Evolutionary conservation across 2,797 vertebrate species (phyloP), one percentile per base, ranked within the genome.

Genomic region (Falco columbarius): DNA sequence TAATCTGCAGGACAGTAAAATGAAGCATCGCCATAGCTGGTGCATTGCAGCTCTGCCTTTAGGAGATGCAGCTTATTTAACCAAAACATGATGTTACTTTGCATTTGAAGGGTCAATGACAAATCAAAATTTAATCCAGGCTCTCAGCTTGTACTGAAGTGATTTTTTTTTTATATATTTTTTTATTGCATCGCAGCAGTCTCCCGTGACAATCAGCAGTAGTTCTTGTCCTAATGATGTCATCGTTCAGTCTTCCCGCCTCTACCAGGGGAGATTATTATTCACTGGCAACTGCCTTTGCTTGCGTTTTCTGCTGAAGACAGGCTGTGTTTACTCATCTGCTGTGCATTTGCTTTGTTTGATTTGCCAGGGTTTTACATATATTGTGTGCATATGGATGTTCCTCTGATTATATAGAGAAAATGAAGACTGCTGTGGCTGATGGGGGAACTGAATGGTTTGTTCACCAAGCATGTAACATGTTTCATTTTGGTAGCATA

Each of bases 1-100:
- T 81, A 66, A 55, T 81, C 70, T 87, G 59, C 34, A 52, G 89
- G 63, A 67, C n/a, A 26, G 51, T 75, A n/a, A 88, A 95, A 52
- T 55, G 7, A 9, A 84, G 40, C 63, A 27, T 52, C 3, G 0
- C 59, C 46, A 30, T 58, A 56, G 59, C 74, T 95, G 88, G 58
- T 93, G 91, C 88, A 81, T 46, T 95, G 95, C 95, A 95, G 87
- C 67, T 90, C 73, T 81, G 86, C 93, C 88, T 80, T 73, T 42
- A 73, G 75, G 83, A 84, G 52, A 51, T 14, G 74, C 81, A 92
- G 82, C 19, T 26, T 44, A 36, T 90, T 93, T 88, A 93, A 72
- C 46, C 29, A 26, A 68, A 58, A 32, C 20, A 2, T 21, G 38
- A 26, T n/a, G 30, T 89, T 84, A 27, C 36, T 90, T 79, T 51